Evolutionary conservation across 2,888 invertebrate genomes (phyloP).

Genomic region (Philereme transversata): DNA sequence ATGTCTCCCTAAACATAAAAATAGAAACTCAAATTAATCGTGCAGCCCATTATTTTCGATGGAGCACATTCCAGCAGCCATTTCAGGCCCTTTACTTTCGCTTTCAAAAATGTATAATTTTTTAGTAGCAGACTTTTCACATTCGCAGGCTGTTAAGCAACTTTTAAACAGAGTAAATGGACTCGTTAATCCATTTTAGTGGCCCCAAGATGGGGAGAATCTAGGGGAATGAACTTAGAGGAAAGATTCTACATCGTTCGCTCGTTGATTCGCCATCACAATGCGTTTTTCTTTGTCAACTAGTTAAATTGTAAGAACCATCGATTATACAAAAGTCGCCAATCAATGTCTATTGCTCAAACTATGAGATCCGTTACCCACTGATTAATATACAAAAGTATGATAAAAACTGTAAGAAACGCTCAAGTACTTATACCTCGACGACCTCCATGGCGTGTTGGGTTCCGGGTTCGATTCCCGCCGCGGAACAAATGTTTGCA

Average conservation of each 20-base stretch:
- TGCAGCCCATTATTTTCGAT: slow-evolving; percentile 14
- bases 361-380: too few species aligned
- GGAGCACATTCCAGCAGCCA: slow-evolving; percentile 21
- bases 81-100: slow-evolving; percentile 25
- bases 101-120: slow-evolving; percentile 33
- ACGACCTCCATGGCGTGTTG: too few species aligned
- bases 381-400: too few species aligned
- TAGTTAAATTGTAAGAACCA: too few species aligned
- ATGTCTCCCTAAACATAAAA: not conserved
- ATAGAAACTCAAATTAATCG: slow-evolving; percentile 21
- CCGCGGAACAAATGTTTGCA: too few species aligned
- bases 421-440: too few species aligned
- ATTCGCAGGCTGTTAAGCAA: slow-evolving; percentile 41
- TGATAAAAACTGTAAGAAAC: too few species aligned
- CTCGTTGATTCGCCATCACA: too few species aligned
- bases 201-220: slow-evolving; percentile 45
- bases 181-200: slow-evolving; percentile 49
- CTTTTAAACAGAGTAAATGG: slow-evolving; percentile 44
- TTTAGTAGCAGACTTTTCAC: slow-evolving; percentile 38
- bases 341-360: too few species aligned
- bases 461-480: too few species aligned
- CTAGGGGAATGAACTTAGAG: slow-evolving; percentile 23
- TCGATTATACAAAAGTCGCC: too few species aligned
- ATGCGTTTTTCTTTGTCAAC: too few species aligned
- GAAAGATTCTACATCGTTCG: not conserved